phyloP scores from a whole-genome alignment of 2,113 vertebrate genomes.

The Nestor notabilis region DNA sequence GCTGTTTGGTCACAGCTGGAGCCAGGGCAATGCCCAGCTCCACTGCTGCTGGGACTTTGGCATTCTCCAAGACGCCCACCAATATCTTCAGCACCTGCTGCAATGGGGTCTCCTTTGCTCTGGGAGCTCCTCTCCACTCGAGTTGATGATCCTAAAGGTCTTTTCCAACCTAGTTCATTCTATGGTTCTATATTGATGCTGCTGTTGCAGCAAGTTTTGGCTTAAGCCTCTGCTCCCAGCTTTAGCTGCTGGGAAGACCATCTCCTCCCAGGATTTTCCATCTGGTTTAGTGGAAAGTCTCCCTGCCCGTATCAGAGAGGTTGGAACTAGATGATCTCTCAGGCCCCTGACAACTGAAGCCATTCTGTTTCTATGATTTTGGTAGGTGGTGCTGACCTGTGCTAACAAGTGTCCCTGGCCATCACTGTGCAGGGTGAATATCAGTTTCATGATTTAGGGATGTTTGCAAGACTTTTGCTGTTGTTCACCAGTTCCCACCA shows the following conservation, averaged over 20 bases:
- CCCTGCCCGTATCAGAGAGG: background rate
- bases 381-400: background rate
- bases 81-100: background rate
- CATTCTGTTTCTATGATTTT: background rate
- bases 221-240: background rate
- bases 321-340: background rate
- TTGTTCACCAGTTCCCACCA: background rate
- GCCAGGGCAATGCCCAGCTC: background rate
- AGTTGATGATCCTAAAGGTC: too few relatives aligned
- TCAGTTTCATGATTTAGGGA: background rate
- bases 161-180: too few relatives aligned
- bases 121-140: rapidly evolving
- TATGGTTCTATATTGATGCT: background rate
- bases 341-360: background rate
- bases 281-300: background rate
- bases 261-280: background rate
- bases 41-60: background rate
- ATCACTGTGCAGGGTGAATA: background rate
- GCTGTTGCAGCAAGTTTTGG: background rate
- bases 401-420: background rate
- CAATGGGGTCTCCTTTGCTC: background rate
- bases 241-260: background rate
- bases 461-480: background rate
- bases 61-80: background rate
- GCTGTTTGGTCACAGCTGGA: background rate